phyloP scores from a whole-genome alignment of 2,797 vertebrate species.

The Crocodylus rhombifer region DNA sequence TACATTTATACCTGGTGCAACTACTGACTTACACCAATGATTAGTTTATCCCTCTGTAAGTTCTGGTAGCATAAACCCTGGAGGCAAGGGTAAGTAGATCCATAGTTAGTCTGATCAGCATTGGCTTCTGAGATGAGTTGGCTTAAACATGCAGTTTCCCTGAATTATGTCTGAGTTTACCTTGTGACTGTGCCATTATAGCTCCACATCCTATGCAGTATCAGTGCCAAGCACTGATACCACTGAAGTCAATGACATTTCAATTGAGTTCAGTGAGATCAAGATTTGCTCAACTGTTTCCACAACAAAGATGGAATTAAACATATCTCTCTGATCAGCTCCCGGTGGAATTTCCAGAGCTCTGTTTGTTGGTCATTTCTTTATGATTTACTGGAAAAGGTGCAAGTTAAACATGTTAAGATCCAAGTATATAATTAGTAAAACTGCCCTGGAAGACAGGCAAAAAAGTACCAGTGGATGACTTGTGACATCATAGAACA shows the following conservation, averaged over 20 bases:
- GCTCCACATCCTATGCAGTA: conserved; percentile 37
- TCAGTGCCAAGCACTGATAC: rapidly evolving
- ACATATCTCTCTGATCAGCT: conserved; percentile 56
- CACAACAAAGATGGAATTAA: conserved; percentile 68
- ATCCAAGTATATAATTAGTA: conserved; percentile 43
- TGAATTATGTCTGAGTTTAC: conserved; percentile 13
- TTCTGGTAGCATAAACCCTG: conserved; percentile 10
- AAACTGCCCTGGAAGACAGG: conserved; percentile 65
- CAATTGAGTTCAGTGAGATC: background rate
- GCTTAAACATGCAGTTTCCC: background rate
- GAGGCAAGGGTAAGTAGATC: conserved; percentile 47
- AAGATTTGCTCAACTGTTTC: conserved; percentile 62
- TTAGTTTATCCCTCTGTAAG: background rate
- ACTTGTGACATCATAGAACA: conserved; percentile 5
- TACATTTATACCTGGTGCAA: background rate
- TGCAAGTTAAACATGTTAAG: background rate
- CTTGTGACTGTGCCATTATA: conserved; percentile 24
- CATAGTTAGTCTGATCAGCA: background rate
- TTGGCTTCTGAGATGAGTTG: background rate
- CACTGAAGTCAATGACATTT: background rate
- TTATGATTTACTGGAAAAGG: conserved; percentile 51
- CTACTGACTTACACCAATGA: background rate
- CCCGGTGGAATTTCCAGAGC: conserved; percentile 58
- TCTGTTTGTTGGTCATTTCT: conserved; percentile 55
- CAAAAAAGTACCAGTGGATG: conserved; percentile 48